phyloP scores from a whole-genome alignment of 2,113 vertebrate genomes.

The Marmota flaviventris region DNA sequence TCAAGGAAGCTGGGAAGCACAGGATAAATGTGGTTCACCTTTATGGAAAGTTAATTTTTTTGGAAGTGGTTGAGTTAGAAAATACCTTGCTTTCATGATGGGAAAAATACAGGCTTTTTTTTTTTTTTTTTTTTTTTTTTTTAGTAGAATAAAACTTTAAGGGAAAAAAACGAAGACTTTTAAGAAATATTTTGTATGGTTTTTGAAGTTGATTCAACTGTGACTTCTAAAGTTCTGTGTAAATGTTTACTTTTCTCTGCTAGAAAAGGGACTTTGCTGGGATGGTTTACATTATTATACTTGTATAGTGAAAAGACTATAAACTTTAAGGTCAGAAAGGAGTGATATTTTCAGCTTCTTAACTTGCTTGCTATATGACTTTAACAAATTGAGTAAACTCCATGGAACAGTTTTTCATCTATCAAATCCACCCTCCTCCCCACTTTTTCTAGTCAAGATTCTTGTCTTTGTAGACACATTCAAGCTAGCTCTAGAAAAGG shows the following conservation, averaged over 20 bases:
- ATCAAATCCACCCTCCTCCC: background rate
- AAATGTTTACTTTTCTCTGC: conserved; percentile 2
- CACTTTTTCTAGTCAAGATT: background rate
- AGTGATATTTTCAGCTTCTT: background rate
- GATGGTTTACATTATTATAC: background rate
- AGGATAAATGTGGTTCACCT: background rate
- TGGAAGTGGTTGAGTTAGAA: background rate
- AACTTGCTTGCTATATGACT: background rate
- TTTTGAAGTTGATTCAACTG: background rate
- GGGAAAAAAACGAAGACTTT: background rate
- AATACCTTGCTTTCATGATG: conserved; percentile 22
- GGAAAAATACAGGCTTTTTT: background rate
- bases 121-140: conserved; percentile 33
- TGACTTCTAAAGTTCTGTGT: background rate
- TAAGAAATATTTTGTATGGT: background rate
- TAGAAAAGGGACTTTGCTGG: conserved; percentile 24
- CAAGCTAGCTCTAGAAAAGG: background rate
- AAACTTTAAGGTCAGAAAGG: background rate
- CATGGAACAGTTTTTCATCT: background rate
- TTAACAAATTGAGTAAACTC: conserved; percentile 43
- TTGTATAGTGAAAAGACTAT: background rate
- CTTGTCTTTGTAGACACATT: background rate
- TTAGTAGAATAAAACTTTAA: conserved; percentile 28
- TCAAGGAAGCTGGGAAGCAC: background rate
- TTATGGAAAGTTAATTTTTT: conserved; percentile 47